These are phyloP conservation scores for Tupaia tana DNA, from an alignment of 2,113 vertebrate species.

Conservation along the genomic window DNA sequence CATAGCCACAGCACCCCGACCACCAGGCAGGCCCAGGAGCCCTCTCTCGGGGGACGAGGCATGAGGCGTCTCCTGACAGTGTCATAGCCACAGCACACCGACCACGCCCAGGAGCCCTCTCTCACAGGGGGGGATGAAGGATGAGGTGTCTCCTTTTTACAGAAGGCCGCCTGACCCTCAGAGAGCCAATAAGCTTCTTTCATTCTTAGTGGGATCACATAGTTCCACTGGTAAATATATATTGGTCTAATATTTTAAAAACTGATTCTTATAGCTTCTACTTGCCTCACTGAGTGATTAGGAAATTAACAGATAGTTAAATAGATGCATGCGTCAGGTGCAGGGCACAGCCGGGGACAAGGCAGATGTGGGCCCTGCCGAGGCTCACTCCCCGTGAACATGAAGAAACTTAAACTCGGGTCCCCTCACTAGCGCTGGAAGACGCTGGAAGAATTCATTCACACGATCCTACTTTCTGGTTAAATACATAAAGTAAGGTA, in stretches of 20 bases:
- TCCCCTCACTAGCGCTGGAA: neutral
- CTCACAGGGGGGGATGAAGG: neutral
- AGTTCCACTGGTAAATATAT: neutral
- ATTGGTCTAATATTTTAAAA: neutral
- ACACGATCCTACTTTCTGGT: neutral
- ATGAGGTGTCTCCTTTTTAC: neutral
- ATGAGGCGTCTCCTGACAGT: neutral
- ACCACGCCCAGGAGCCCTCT: neutral
- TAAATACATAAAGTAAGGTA: neutral
- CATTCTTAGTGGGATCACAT: neutral
- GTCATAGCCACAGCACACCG: neutral
- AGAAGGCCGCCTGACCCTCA: neutral
- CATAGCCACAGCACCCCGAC: too few species aligned
- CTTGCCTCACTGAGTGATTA: neutral
- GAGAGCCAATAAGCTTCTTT: neutral
- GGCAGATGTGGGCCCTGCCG: neutral
- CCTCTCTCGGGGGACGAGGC: neutral
- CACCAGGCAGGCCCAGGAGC: too few species aligned
- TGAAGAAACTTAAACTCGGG: neutral
- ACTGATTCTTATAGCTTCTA: neutral
- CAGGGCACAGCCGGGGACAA: neutral
- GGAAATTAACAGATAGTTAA: neutral
- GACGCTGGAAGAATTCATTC: neutral
- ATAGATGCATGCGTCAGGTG: neutral
- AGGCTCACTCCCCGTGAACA: neutral